Percentiles rank a stretch among this genome's conserved stretches.
Evolutionary conservation across 1,140 invertebrate species (phyloP).

Genomic region (Eriocheir sinensis): DNA sequence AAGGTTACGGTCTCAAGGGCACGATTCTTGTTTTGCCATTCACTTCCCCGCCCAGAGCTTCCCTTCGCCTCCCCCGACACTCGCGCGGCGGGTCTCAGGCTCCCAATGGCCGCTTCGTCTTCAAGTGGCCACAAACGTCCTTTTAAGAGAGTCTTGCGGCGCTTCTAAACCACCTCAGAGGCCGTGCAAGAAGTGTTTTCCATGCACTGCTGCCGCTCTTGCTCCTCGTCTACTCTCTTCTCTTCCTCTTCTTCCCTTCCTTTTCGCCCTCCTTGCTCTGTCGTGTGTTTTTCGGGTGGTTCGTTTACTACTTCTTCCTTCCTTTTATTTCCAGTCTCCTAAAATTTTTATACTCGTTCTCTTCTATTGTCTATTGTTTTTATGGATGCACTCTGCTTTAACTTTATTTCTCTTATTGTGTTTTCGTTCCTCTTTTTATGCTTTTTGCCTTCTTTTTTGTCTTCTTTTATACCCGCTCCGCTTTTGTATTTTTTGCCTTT

Average conservation of each 20-base stretch:
- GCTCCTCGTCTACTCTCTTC: not conserved
- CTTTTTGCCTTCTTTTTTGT: no score
- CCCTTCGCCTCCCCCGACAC: not conserved
- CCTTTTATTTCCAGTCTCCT: not conserved
- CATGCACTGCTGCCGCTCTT: not conserved
- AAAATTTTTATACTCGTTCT: no score
- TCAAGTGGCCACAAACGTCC: not conserved
- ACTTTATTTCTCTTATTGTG: not conserved
- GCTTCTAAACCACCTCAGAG: not conserved
- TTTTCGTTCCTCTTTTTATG: no score
- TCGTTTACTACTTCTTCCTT: not conserved
- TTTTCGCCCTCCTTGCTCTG: no score
- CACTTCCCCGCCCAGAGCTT: not conserved
- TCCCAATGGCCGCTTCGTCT: slow-evolving; percentile 10
- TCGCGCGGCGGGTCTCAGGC: not conserved
- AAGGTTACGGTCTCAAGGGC: not conserved
- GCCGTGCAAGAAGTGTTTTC: not conserved
- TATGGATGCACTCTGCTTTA: no score
- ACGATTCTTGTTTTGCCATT: not conserved
- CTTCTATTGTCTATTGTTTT: no score
- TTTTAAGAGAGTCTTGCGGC: not conserved
- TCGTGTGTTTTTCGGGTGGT: no score
- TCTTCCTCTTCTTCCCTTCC: no score
- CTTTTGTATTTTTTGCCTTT: no score
- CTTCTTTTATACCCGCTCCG: no score